Conservation (phyloP, 2,113 vertebrate species). For the Amazona vittata region DNA sequence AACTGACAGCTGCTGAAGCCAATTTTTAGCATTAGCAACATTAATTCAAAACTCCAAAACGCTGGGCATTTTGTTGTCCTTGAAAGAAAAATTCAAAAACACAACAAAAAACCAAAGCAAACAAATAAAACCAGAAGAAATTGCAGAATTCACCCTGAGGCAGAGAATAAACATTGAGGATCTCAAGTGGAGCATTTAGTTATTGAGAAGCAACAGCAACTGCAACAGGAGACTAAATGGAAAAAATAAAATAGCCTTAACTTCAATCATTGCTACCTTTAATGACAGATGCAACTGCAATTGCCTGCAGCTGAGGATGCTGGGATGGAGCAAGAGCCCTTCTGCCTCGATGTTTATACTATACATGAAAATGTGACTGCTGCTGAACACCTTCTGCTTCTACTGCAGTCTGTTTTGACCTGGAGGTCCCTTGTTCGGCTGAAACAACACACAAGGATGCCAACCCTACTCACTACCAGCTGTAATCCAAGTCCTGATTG, state of each 20-base stretch:
- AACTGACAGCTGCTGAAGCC: neutral
- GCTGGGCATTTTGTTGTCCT: neutral
- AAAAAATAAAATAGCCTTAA: neutral
- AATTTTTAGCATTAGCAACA: conserved; percentile 26
- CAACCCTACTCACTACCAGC: neutral
- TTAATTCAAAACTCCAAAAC: conserved; percentile 9
- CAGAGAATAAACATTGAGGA: neutral
- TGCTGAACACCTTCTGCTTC: neutral
- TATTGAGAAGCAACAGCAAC: neutral
- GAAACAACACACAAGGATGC: neutral
- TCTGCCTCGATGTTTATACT: neutral
- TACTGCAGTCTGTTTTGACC: neutral
- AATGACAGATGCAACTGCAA: neutral
- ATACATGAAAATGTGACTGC: neutral
- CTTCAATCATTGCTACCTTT: neutral
- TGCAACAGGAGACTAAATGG: conserved; percentile 1
- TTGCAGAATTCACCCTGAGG: conserved; percentile 14
- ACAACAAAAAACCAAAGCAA: neutral
- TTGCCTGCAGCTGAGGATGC: neutral
- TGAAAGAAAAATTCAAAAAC: neutral
- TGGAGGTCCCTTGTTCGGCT: neutral
- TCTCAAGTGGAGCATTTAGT: conserved; percentile 32
- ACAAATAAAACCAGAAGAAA: conserved; percentile 11
- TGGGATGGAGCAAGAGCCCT: neutral
- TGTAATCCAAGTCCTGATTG: neutral